Evolutionary conservation across 2,888 invertebrate species (phyloP).

Genomic region (Lucinisca nassula): DNA sequence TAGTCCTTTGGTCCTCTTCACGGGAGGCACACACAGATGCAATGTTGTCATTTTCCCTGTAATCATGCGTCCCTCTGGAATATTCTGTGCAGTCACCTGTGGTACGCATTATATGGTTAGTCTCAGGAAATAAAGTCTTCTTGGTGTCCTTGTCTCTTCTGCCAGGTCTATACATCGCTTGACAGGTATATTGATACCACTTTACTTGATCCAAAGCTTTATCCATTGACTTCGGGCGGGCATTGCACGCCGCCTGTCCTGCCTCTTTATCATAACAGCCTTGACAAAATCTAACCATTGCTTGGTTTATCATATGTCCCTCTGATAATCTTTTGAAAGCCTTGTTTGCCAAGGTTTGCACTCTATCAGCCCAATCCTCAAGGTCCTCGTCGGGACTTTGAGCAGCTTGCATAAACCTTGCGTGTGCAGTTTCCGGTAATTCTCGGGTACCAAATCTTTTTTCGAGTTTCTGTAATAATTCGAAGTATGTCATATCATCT

Average conservation of each 20-base stretch:
- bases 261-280: constrained; percentile 20
- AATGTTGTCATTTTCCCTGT: neutral
- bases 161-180: neutral
- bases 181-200: constrained; percentile 17
- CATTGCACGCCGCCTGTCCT: constrained; percentile 23
- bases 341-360: constrained; percentile 16
- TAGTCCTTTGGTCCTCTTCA: neutral
- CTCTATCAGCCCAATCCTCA: too few relatives aligned
- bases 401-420: constrained; percentile 1
- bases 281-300: too few relatives aligned
- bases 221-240: constrained; percentile 13
- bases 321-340: constrained; percentile 29
- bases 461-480: constrained; percentile 16
- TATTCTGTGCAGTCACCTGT: neutral
- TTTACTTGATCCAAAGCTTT: constrained; percentile 23
- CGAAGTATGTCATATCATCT: constrained; percentile 1
- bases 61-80: neutral
- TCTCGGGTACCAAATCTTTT: constrained; percentile 17
- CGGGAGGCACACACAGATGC: neutral
- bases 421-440: constrained; percentile 29
- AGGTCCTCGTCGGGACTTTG: neutral
- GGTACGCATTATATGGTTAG: too few relatives aligned
- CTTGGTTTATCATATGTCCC: constrained; percentile 13
- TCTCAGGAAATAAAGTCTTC: neutral
- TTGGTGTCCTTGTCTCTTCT: neutral